Evolutionary conservation across 2,797 vertebrate species (phyloP).

Genomic region (Synanceia verrucosa): DNA sequence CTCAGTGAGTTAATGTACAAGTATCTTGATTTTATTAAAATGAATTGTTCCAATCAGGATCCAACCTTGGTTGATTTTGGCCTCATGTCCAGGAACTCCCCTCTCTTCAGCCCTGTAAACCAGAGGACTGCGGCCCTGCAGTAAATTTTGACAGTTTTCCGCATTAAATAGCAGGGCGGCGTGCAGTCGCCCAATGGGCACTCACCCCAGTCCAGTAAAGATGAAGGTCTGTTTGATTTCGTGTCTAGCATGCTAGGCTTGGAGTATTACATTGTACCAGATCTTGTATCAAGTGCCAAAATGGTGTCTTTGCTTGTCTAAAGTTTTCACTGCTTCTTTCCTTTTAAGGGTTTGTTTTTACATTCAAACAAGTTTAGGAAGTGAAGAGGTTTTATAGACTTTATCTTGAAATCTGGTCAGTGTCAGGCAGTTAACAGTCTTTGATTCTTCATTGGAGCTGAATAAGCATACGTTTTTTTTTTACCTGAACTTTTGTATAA

Average conservation of each 20-base stretch:
- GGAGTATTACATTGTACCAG: background rate
- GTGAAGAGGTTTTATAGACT: conserved; percentile 56
- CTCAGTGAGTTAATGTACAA: too few species aligned
- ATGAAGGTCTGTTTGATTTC: conserved; percentile 59
- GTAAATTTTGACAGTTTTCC: conserved; percentile 60
- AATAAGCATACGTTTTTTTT: too few species aligned
- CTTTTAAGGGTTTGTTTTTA: conserved; percentile 66
- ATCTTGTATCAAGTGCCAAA: conserved; percentile 24
- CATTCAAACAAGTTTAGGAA: conserved; percentile 43
- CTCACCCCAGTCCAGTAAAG: conserved; percentile 36
- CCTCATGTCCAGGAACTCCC: conserved; percentile 9
- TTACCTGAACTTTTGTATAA: background rate
- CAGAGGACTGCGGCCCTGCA: conserved; percentile 18
- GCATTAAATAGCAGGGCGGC: conserved; percentile 49
- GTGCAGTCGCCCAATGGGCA: conserved; percentile 28
- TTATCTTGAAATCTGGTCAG: conserved; percentile 45
- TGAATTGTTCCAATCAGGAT: conserved; percentile 10
- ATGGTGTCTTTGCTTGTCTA: conserved; percentile 27
- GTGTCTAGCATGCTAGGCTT: background rate
- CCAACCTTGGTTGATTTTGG: conserved; percentile 27
- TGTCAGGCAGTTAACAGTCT: conserved; percentile 38
- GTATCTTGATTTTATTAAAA: conserved; percentile 5
- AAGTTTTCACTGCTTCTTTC: conserved; percentile 29
- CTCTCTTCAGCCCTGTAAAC: conserved; percentile 34
- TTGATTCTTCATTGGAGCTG: conserved; percentile 6